phyloP scores from a whole-genome alignment of 2,888 invertebrate species.

The Folsomia candida region DNA sequence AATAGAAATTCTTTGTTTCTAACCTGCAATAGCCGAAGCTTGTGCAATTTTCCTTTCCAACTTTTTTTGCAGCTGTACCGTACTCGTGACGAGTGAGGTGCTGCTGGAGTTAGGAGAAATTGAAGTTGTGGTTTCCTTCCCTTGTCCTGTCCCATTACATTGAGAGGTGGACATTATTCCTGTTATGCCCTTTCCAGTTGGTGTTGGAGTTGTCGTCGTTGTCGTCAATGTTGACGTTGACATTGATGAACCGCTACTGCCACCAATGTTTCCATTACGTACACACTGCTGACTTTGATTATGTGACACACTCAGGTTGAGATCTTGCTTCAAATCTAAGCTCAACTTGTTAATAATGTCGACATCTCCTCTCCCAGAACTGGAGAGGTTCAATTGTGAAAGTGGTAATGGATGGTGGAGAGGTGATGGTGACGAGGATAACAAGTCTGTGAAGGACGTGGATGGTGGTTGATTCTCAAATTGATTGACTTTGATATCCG shows the following conservation, averaged over 20 bases:
- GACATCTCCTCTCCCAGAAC: not conserved
- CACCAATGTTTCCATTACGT: not conserved
- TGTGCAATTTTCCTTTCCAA: slow-evolving; percentile 45
- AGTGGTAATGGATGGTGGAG: slow-evolving; percentile 26
- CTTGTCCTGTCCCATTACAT: not conserved
- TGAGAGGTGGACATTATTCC: too few species aligned
- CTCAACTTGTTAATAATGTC: not conserved
- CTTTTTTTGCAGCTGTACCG: slow-evolving; percentile 38
- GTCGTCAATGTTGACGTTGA: not conserved
- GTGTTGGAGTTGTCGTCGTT: not conserved
- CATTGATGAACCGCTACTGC: not conserved
- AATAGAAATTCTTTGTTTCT: too few species aligned
- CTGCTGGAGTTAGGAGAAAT: too few species aligned
- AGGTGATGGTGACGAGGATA: slow-evolving; percentile 7
- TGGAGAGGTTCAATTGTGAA: slow-evolving; percentile 3
- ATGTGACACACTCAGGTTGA: not conserved
- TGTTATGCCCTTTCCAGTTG: not conserved
- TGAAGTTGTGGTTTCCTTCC: not conserved
- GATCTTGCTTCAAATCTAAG: not conserved
- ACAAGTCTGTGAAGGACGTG: not conserved
- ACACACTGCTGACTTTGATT: not conserved
- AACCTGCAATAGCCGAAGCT: slow-evolving; percentile 25
- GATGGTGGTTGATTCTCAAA: not conserved
- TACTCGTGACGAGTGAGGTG: too few species aligned
- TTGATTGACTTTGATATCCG: not conserved